Conservation (phyloP, 2,888 invertebrate species). For the Mesopsocus fuscifrons region DNA sequence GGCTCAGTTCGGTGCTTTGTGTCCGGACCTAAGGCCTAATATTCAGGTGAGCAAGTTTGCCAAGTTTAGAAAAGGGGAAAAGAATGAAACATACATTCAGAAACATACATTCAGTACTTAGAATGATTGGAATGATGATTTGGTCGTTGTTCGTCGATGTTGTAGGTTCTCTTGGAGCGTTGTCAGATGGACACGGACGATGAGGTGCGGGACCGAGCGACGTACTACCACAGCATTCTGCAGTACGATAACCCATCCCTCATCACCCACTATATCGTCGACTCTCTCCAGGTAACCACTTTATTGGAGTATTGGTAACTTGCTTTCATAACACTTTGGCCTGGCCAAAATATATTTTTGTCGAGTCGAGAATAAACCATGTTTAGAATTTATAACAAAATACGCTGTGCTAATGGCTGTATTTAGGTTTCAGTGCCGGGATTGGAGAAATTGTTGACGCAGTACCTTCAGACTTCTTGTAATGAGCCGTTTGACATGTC, state of each 20-base stretch:
- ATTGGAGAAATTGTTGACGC: slow-evolving; percentile 70
- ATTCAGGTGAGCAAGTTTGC: slow-evolving; percentile 37
- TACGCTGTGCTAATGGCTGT: no score
- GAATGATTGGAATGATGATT: no score
- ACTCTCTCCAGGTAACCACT: slow-evolving; percentile 41
- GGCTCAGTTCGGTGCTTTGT: slow-evolving; percentile 93
- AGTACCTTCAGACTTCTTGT: slow-evolving; percentile 54
- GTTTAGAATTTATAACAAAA: no score
- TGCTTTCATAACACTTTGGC: no score
- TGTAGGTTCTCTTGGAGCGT: slow-evolving; percentile 52
- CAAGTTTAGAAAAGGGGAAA: background rate
- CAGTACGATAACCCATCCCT: slow-evolving; percentile 45
- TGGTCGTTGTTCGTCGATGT: no score
- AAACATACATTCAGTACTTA: no score
- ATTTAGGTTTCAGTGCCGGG: slow-evolving; percentile 62
- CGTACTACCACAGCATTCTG: slow-evolving; percentile 82
- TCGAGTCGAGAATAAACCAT: no score
- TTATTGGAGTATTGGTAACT: no score
- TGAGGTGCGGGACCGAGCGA: slow-evolving; percentile 94
- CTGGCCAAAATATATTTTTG: no score
- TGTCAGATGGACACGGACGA: slow-evolving; percentile 96
- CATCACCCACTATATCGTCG: slow-evolving; percentile 58
- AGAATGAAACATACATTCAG: no score
- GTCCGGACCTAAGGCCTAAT: slow-evolving; percentile 71
- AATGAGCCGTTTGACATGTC: slow-evolving; percentile 67